phyloP scores from a whole-genome alignment of 1,140 invertebrate species.

The Copidosoma floridanum region DNA sequence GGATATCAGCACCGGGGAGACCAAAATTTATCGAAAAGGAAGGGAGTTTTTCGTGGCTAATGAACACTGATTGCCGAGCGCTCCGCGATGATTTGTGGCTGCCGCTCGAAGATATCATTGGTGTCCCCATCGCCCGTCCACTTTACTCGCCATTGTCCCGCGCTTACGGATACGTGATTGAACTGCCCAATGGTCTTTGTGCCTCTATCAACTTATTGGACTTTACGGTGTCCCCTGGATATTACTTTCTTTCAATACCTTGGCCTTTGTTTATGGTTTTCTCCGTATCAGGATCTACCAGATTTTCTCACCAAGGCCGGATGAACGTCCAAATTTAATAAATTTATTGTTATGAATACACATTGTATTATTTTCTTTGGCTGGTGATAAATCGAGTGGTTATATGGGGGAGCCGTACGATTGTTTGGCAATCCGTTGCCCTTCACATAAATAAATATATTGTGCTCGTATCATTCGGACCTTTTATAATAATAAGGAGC shows the following conservation, averaged over 20 bases:
- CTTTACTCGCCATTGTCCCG: background rate
- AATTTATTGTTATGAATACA: conserved; percentile 23
- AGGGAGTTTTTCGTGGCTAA: conserved; percentile 32
- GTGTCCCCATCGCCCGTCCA: too few relatives aligned
- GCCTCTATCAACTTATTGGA: conserved; percentile 25
- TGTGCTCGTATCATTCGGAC: too few relatives aligned
- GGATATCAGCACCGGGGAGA: too few relatives aligned
- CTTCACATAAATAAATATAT: too few relatives aligned
- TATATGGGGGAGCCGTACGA: too few relatives aligned
- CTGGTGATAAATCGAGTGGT: too few relatives aligned
- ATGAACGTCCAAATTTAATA: conserved; percentile 21
- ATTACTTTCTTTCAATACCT: conserved; percentile 31
- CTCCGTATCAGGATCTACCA: too few relatives aligned
- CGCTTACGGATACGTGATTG: conserved; percentile 21
- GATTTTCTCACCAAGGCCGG: too few relatives aligned
- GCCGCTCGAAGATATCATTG: background rate
- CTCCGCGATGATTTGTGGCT: conserved; percentile 47
- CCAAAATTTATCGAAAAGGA: conserved; percentile 56
- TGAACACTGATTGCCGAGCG: conserved; percentile 54
- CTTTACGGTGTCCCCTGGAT: conserved; percentile 22
- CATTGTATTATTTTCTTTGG: too few relatives aligned
- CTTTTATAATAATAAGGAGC: too few relatives aligned
- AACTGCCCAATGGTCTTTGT: conserved; percentile 8
- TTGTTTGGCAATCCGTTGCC: too few relatives aligned
- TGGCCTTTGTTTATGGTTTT: conserved; percentile 24